Base-by-base conservation (phyloP, 2,113 vertebrate genomes). In the Tyto alba region DNA sequence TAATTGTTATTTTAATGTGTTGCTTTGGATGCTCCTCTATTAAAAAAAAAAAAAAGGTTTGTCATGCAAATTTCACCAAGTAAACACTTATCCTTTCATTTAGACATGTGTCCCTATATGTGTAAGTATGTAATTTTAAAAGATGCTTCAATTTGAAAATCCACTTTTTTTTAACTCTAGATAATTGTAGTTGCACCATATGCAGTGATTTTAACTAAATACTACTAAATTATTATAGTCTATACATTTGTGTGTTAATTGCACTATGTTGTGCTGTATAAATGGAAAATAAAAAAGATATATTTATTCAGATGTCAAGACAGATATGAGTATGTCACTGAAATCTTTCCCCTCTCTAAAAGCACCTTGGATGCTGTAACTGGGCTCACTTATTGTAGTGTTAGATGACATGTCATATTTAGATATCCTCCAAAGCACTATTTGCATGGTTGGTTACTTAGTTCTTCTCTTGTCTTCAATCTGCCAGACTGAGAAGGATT, bases 401-500 rank as follows among this genome's bases (percentile, higher is more conserved):
- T 26, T 27, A 72, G 69, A 29, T 84, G 66, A 77, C 0, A 0
- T 77, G 25, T 72, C 50, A 10, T 57, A 75, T 91, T 78, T 91
- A 68, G 64, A 82, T 67, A 59, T 50, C 2, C 2, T 73, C 36
- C 82, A 88, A 84, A 95, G 26, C n/a, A 41, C 83, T 87, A 81
- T 94, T 95, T 95, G 34, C 56, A 73, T 81, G 64, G n/a, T 43
- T 63, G 25, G 30, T 88, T 91, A 45, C 64, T 83, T 85, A 40
- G 95, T 94, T 76, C 72, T 79, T 17, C 29, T 43, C 22, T 80
- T 95, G 68, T 23, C 62, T 76, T 90, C 62, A 81, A 16, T 60
- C 90, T 92, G 45, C 30, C 50, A 87, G 47, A 82, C 27, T 64
- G 73, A 89, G 88, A 81, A 90, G 73, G 85, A 91, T 94, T 96